Evolutionary conservation across 1,140 invertebrate genomes (phyloP), one percentile per base, ranked within the genome.

Genomic region (Sinonovacula constricta): DNA sequence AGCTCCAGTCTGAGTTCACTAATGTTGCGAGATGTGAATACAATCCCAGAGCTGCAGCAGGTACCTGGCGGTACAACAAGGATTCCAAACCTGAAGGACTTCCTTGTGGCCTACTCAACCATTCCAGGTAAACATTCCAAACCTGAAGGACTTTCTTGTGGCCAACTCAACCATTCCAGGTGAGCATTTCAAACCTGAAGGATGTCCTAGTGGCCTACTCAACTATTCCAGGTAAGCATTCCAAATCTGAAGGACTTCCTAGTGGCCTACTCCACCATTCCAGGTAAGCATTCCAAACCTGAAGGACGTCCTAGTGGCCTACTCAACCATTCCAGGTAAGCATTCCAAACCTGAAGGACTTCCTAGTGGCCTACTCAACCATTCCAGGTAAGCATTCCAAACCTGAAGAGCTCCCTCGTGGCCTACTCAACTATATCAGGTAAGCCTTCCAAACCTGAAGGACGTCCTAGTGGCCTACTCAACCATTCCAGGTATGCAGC

Each of bases 281-380:
- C 72, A 28, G 39, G 72, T 76, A 45, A 4, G 39, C 51, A 33
- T 18, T 18, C 39, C 72, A 24, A 76, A 76, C 63, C 66, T 76
- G 72, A 63, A 67, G 39, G 72, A 76, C 45, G 66, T 76, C 26
- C 36, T 76, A 3, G 62, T 76, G 51, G 72, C 72, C 33, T 76
- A 65, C 24, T 76, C 72, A 5, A 76, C 72, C 14, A 76, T 76
- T 28, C 72, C 72, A 28, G 39, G 72, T 76, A 45, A 4, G 72
- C 34, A 76, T 76, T 36, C 62, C 72, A 24, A 76, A 76, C 63
- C 66, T 76, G 72, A 63, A 67, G 39, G 72, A 76, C 45, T 76
- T 76, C 26, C 36, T 76, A 3, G 62, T 76, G 51, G 72, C 72
- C 33, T 76, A 65, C 24, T 76, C 72, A 5, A 76, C 72, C 14